Evolutionary conservation across 2,797 vertebrate genomes (phyloP).

Genomic region (Leptoclinus maculatus): DNA sequence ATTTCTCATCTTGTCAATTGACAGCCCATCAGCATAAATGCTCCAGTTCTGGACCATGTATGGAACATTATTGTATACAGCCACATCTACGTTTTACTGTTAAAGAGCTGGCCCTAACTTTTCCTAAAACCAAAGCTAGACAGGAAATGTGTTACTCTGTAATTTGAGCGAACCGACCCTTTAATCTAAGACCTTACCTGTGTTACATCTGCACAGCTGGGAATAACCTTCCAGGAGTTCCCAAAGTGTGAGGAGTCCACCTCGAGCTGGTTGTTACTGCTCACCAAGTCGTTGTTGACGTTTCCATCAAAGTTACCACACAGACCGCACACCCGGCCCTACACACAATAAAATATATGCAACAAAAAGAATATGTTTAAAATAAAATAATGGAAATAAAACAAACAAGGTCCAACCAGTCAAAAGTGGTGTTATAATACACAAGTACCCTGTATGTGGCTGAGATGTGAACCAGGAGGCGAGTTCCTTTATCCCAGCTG

Average conservation of each 20-base stretch:
- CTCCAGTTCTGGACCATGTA: not conserved
- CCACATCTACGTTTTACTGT: not conserved
- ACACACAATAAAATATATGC: conserved; percentile 5
- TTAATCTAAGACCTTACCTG: conserved; percentile 80
- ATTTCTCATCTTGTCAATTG: not conserved
- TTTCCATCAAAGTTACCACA: conserved; percentile 97
- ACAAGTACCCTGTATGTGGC: conserved; percentile 82
- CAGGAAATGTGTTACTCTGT: not conserved
- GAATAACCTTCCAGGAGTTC: conserved; percentile 95
- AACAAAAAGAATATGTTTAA: not conserved
- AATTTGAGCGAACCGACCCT: not conserved
- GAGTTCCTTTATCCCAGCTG: conserved; percentile 91
- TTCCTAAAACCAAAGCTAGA: not conserved
- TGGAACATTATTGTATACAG: not conserved
- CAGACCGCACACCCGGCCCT: conserved; percentile 94
- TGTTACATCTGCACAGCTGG: conserved; percentile 90
- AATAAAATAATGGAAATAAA: not conserved
- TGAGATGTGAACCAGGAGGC: conserved; percentile 89
- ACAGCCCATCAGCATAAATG: not conserved
- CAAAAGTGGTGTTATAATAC: not conserved
- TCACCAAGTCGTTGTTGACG: conserved; percentile 94
- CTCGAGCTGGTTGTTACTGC: conserved; percentile 95
- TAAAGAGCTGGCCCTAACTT: not conserved
- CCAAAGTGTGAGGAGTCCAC: conserved; percentile 92
- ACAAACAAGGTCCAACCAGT: not conserved